A percentile compares a stretch with the other conserved stretches of the same genome.
Conservation (phyloP, 1,140 invertebrate genomes). For the Hydropsyche tenuis region DNA sequence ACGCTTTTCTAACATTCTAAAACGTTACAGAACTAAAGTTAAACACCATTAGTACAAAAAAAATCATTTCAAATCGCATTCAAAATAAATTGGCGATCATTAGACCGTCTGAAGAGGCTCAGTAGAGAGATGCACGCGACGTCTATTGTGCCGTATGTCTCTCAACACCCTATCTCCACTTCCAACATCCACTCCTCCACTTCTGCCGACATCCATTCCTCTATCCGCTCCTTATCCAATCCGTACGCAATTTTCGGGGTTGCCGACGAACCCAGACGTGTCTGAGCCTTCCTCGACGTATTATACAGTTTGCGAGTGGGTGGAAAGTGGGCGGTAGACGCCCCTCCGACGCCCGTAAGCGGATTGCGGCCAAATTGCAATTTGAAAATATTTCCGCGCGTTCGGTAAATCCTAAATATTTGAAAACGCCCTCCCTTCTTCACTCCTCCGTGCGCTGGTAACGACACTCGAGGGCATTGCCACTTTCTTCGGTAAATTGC, state of each 20-base stretch:
- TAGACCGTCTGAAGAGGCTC: too few species aligned
- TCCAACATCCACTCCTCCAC: slow-evolving; percentile 3
- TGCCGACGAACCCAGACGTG: neutral
- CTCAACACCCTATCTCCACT: neutral
- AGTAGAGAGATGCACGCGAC: neutral
- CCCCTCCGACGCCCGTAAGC: slow-evolving; percentile 46
- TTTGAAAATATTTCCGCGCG: slow-evolving; percentile 50
- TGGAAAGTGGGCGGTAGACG: slow-evolving; percentile 27
- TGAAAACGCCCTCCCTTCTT: slow-evolving; percentile 2
- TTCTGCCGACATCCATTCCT: neutral
- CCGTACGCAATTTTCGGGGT: slow-evolving; percentile 4
- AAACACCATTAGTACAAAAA: too few species aligned
- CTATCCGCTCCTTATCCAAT: slow-evolving; percentile 10
- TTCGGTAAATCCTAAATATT: slow-evolving; percentile 38
- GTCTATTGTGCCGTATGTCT: too few species aligned
- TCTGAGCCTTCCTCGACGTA: neutral
- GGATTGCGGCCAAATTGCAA: slow-evolving; percentile 51
- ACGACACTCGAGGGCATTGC: slow-evolving; percentile 33
- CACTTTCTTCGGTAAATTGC: slow-evolving; percentile 12
- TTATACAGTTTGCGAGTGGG: neutral
- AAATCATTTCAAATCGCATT: too few species aligned
- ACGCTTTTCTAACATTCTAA: too few species aligned
- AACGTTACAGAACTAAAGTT: too few species aligned
- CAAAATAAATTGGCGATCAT: too few species aligned
- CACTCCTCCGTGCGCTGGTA: neutral